A percentile compares a stretch with the other conserved stretches of the same genome.
Evolutionary conservation across 2,113 vertebrate species (phyloP).

Genomic region (Delphinapterus leucas): DNA sequence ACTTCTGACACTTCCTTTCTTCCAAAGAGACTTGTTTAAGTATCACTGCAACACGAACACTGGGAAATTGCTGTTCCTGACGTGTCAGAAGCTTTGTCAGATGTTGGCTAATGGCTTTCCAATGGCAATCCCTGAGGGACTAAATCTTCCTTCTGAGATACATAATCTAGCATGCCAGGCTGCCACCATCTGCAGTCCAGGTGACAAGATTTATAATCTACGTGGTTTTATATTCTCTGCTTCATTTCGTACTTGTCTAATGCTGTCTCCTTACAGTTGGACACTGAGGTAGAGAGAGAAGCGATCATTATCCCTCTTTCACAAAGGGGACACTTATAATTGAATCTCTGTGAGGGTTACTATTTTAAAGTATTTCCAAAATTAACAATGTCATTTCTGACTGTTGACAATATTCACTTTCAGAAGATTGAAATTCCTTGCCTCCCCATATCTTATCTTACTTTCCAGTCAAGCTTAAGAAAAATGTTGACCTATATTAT

Average conservation of each 20-base stretch:
- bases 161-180: slow-evolving; percentile 91
- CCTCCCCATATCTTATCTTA: not conserved
- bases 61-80: slow-evolving; percentile 88
- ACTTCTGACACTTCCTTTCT: not conserved
- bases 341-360: not conserved
- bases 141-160: slow-evolving; percentile 89
- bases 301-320: not conserved
- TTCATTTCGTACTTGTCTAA: not conserved
- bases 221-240: not conserved
- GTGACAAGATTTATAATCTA: slow-evolving; percentile 77
- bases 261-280: not conserved
- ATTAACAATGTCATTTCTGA: not conserved
- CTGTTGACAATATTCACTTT: not conserved
- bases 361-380: not conserved
- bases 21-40: slow-evolving; percentile 87
- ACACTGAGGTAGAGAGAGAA: not conserved
- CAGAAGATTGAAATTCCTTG: not conserved
- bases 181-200: slow-evolving; percentile 89
- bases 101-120: slow-evolving; percentile 90
- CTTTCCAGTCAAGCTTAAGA: not conserved
- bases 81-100: slow-evolving; percentile 90
- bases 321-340: not conserved
- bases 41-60: slow-evolving; percentile 86
- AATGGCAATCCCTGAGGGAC: slow-evolving; percentile 83
- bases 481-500: not conserved